A percentile compares a stretch with the other conserved stretches of the same genome.
Conservation (phyloP, 1,140 invertebrate species). For the Centruroides vittatus region DNA sequence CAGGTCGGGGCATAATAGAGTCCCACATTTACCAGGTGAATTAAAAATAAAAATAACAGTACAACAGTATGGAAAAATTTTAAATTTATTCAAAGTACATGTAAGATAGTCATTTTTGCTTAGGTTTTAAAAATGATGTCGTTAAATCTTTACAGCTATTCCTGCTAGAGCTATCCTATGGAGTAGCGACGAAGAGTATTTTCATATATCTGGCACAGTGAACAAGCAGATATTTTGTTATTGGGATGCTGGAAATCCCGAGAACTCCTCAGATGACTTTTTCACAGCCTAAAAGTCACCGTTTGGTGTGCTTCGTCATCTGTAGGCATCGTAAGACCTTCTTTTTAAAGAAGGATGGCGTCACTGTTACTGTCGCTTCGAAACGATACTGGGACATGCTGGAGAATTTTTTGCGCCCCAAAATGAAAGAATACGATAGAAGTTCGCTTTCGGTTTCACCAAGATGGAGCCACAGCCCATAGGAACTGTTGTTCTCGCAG, state of each 20-base stretch:
- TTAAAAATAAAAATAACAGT: no score
- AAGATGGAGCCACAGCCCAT: background rate
- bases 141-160: no score
- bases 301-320: background rate
- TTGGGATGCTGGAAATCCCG: background rate
- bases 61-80: no score
- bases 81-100: no score
- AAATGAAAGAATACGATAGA: background rate
- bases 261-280: background rate
- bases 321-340: background rate
- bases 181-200: background rate
- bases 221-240: slow-evolving; percentile 21
- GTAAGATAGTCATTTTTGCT: no score
- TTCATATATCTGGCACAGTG: slow-evolving; percentile 9
- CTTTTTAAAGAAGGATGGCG: background rate
- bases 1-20: no score
- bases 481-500: no score
- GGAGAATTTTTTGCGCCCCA: background rate
- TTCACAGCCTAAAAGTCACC: background rate
- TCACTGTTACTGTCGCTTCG: background rate
- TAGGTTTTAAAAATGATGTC: no score
- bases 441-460: background rate
- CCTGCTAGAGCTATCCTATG: no score
- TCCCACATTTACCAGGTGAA: no score
- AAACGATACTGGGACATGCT: background rate